Conservation (phyloP, 35 echinoderm and acorn worm genomes). For the Acanthaster planci region DNA sequence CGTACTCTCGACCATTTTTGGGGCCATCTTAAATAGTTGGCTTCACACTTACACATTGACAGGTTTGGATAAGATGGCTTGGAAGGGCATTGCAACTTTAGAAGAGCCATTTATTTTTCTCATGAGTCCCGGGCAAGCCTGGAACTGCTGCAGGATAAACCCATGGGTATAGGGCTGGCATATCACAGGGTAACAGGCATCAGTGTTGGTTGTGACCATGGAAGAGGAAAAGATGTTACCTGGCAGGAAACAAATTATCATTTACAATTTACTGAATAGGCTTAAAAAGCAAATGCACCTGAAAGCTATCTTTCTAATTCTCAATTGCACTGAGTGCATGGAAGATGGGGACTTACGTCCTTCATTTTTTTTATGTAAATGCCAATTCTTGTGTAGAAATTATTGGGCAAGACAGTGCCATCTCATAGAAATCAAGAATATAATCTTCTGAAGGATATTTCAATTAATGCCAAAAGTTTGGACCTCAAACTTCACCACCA, state of each 20-base stretch:
- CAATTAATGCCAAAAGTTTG: too few species aligned
- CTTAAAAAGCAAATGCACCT: too few species aligned
- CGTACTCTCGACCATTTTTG: too few species aligned
- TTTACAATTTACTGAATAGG: too few species aligned
- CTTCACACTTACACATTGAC: slow-evolving; percentile 45
- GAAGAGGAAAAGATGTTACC: slow-evolving; percentile 22
- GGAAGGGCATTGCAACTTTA: slow-evolving; percentile 37
- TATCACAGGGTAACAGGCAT: slow-evolving; percentile 41
- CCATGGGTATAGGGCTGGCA: slow-evolving; percentile 39
- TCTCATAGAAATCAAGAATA: too few species aligned
- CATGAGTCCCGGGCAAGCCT: slow-evolving; percentile 43
- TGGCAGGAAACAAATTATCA: neutral
- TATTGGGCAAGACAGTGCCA: too few species aligned
- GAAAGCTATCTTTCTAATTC: neutral
- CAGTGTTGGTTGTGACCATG: slow-evolving; percentile 53
- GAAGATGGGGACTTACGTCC: too few species aligned
- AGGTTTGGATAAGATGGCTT: slow-evolving; percentile 41
- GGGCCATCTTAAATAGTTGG: neutral
- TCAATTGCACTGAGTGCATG: too few species aligned
- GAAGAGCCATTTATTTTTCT: slow-evolving; percentile 11
- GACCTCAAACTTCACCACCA: too few species aligned
- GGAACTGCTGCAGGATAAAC: slow-evolving; percentile 56
- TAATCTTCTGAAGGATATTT: too few species aligned
- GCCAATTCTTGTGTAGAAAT: too few species aligned
- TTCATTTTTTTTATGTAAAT: too few species aligned